Base-by-base conservation (phyloP, 2,797 vertebrate genomes). In the Sebastes steindachneri region DNA sequence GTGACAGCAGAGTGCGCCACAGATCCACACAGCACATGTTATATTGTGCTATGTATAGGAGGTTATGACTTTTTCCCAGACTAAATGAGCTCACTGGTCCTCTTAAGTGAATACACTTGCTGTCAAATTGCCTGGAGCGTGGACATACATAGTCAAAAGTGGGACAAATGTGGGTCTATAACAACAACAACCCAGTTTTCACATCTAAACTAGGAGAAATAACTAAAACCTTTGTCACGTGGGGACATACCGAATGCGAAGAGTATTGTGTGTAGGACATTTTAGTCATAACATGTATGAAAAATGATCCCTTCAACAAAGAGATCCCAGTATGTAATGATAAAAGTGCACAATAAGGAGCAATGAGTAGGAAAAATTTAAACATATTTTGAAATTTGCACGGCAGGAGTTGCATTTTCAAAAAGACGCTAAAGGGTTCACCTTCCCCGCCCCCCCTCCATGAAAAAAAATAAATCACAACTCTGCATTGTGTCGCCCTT, bases 1-100 rank as follows among this genome's bases (percentile, higher is more conserved):
- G 2, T 35, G 63, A 53, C 90, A 76, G 71, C 75, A 90, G 88
- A 55, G 86, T 7, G 87, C 69, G 66, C 57, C 21, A 73, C 25
- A 68, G 29, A 31, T n/a, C 63, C 29, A 33, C 58, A 67, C 21
- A 77, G 15, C 2, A 2, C 9, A 7, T 25, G 9, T 31, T 26
- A 7, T 37, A n/a, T 2, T n/a, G 4, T n/a, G 29, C 70, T 48
- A 17, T 3, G 2, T 57, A 55, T 57, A 70, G 4, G 25, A 51
- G 9, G 53, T 66, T 54, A 1, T 54, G n/a, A 28, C 1, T 12
- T n/a, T 31, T 29, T n/a, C 37, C 64, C 17, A 68, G 23, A 75
- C 63, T 54, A 31, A 75, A 11, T 66, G n/a, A 63, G 70, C 33
- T 55, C 29, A 51, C 3, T 11, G 5, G 12, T 59, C 15, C 17